A percentile compares a stretch with the other conserved stretches of the same genome.
Conservation (phyloP, 2,888 invertebrate genomes). For the Perithous albicinctus region DNA sequence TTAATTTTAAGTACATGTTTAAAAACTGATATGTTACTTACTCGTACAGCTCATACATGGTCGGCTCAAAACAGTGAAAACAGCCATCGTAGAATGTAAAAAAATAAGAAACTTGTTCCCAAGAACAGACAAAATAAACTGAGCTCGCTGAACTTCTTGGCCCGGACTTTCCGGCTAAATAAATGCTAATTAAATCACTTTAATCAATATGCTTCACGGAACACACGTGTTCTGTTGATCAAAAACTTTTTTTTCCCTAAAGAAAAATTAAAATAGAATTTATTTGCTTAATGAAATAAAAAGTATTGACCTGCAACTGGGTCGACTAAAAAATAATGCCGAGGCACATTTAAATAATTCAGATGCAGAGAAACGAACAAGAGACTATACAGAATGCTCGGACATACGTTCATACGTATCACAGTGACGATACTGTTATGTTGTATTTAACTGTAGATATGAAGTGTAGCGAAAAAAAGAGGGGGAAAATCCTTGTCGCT, state of each 20-base stretch:
- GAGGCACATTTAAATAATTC: not conserved
- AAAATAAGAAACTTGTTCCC: not conserved
- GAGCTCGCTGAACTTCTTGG: not conserved
- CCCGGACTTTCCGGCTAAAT: constrained; percentile 13
- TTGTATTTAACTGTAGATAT: not conserved
- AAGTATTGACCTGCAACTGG: not conserved
- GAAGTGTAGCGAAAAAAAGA: not conserved
- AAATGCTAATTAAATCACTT: constrained; percentile 45
- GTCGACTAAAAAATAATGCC: not conserved
- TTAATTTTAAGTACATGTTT: not conserved
- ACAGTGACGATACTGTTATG: not conserved
- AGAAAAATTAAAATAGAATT: not conserved
- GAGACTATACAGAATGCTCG: not conserved
- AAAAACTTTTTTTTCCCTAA: not conserved
- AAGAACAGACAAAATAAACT: constrained; percentile 6
- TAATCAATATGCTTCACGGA: not conserved
- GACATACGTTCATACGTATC: constrained; percentile 5
- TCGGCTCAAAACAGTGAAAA: constrained; percentile 33
- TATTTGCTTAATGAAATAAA: not conserved
- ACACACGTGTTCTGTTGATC: not conserved
- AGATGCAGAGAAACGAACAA: not conserved
- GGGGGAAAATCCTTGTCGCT: not conserved
- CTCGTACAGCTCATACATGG: constrained; percentile 1
- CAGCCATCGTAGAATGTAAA: constrained; percentile 35
- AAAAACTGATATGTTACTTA: not conserved